Evolutionary conservation across 2,888 invertebrate species (phyloP).

Genomic region (Periphyllus acericola): DNA sequence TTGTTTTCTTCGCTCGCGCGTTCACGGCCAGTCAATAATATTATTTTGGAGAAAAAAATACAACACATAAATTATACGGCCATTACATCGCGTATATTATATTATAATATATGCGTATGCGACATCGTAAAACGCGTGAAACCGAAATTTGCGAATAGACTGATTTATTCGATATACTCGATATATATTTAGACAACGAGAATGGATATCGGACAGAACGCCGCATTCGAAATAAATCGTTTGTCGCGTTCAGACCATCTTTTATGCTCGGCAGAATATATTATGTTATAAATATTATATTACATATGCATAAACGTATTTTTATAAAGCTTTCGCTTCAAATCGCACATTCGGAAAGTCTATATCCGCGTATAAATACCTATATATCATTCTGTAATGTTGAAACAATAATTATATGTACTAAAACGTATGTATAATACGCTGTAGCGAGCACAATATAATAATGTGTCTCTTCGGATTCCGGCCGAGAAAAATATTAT

Average conservation of each 20-base stretch:
- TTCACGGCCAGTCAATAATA: background rate
- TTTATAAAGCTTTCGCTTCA: no score
- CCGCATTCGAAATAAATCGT: background rate
- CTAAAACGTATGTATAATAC: background rate
- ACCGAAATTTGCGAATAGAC: constrained; percentile 4
- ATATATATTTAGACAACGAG: background rate
- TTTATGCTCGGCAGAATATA: no score
- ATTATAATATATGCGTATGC: no score
- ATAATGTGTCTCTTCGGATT: background rate
- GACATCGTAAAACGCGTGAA: background rate
- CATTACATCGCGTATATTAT: no score
- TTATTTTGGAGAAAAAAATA: no score
- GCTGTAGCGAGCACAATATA: background rate
- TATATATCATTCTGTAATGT: background rate
- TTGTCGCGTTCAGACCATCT: background rate
- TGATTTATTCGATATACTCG: constrained; percentile 7
- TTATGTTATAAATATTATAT: no score
- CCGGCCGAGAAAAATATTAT: background rate
- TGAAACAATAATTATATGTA: background rate
- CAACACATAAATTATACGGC: background rate
- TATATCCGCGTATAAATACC: no score
- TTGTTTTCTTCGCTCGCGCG: background rate
- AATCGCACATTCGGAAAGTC: no score
- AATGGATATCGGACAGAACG: background rate
- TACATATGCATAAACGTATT: no score